Percentiles rank a stretch among this genome's conserved stretches.
Evolutionary conservation across 2,888 invertebrate species (phyloP).

Genomic region (Acanthosepion esculentum): DNA sequence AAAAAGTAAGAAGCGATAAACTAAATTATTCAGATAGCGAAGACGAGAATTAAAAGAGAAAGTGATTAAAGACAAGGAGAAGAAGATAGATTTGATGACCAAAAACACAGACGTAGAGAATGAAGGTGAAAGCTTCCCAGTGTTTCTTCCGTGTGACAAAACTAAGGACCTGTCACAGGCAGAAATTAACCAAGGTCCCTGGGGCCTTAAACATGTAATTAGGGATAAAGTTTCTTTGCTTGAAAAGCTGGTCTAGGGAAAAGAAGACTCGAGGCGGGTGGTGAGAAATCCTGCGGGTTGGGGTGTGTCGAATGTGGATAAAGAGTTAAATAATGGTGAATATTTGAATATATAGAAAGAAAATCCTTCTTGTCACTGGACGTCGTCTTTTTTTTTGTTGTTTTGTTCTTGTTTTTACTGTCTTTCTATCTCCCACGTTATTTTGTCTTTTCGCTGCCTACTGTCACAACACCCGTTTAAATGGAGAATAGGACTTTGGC

Average conservation of each 20-base stretch:
- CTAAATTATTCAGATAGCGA: background rate
- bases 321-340: background rate
- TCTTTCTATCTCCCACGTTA: background rate
- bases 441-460: too few relatives aligned
- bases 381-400: background rate
- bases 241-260: background rate
- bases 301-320: background rate
- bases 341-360: background rate
- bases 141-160: background rate
- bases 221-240: background rate
- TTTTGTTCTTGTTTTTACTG: background rate
- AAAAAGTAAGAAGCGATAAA: background rate
- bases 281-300: background rate
- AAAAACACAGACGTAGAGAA: background rate
- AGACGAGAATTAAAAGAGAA: background rate
- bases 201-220: slow-evolving; percentile 6
- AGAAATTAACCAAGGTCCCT: background rate
- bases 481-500: too few relatives aligned
- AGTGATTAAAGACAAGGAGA: rapidly evolving
- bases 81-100: background rate
- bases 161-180: slow-evolving; percentile 16
- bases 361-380: background rate
- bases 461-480: too few relatives aligned
- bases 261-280: background rate
- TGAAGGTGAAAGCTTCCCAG: background rate